These are phyloP conservation scores for Circaetus cinerascens DNA, from an alignment of 2,113 vertebrate species.

Conservation along the genomic window DNA sequence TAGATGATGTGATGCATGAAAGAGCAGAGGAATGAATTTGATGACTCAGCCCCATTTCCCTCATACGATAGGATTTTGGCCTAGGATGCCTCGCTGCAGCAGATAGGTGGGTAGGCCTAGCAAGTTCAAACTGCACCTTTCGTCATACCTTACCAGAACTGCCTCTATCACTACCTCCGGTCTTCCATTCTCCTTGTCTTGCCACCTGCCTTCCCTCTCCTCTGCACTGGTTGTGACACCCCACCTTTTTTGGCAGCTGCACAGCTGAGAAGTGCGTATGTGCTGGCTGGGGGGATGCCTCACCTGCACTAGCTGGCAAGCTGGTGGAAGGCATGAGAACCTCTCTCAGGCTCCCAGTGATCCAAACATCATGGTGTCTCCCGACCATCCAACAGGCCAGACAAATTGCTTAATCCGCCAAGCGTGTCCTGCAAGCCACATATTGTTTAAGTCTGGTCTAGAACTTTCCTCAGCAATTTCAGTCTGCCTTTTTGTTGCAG, in stretches of 20 bases:
- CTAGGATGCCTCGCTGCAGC: not conserved
- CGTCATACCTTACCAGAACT: not conserved
- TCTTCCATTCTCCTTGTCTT: not conserved
- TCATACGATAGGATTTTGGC: not conserved
- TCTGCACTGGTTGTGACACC: not conserved
- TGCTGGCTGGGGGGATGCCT: not conserved
- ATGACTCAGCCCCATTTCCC: conserved; percentile 7
- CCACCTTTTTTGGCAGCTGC: not conserved
- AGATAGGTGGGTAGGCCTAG: not conserved
- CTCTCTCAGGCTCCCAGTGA: not conserved
- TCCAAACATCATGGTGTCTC: not conserved
- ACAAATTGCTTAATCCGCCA: not conserved
- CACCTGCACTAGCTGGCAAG: accelerated
- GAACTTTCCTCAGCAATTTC: not conserved
- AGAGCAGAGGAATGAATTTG: not conserved
- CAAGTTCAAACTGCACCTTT: not conserved
- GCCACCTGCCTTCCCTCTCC: not conserved
- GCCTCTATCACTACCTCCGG: not conserved
- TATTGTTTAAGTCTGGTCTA: not conserved
- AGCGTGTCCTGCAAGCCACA: not conserved
- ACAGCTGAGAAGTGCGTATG: not conserved
- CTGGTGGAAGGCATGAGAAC: not conserved
- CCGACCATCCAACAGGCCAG: not conserved
- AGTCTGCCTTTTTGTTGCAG: not conserved
- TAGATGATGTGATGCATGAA: not conserved